A percentile compares a stretch with the other conserved stretches of the same genome.
Evolutionary conservation across 2,797 vertebrate species (phyloP).

Genomic region (Fratercula arctica): DNA sequence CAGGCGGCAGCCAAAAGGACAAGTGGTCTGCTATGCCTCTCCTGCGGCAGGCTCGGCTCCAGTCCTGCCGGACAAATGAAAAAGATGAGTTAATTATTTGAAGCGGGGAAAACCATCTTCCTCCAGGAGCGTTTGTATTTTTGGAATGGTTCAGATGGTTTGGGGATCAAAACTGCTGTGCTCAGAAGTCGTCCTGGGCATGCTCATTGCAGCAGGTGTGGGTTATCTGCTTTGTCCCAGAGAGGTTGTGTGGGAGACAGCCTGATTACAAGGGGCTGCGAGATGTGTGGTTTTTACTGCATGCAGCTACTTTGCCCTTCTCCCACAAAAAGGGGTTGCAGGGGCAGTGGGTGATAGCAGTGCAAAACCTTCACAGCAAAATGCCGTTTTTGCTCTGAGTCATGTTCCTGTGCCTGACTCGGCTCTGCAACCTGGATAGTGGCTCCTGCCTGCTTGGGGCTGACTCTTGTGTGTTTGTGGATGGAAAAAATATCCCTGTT

Average conservation of each 20-base stretch:
- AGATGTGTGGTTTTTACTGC: neutral
- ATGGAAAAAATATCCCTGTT: neutral
- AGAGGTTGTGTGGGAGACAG: neutral
- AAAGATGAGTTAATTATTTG: neutral
- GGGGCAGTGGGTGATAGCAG: accelerated
- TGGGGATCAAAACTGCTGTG: neutral
- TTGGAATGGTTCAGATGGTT: neutral
- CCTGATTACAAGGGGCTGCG: accelerated
- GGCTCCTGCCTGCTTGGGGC: neutral
- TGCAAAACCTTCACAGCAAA: accelerated
- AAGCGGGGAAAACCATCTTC: neutral
- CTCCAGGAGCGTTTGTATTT: neutral
- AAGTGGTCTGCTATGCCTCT: neutral
- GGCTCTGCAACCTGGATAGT: neutral
- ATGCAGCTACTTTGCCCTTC: accelerated
- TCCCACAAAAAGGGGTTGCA: accelerated
- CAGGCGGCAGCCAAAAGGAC: neutral
- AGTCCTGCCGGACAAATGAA: neutral
- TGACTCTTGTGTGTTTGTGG: neutral
- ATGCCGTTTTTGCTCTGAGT: accelerated
- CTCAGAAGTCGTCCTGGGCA: accelerated
- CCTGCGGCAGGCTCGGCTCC: neutral
- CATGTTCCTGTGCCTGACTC: neutral
- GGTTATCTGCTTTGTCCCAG: neutral
- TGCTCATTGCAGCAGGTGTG: neutral